Evolutionary conservation across 2,888 invertebrate species (phyloP).

Genomic region (Agrochola circellaris): DNA sequence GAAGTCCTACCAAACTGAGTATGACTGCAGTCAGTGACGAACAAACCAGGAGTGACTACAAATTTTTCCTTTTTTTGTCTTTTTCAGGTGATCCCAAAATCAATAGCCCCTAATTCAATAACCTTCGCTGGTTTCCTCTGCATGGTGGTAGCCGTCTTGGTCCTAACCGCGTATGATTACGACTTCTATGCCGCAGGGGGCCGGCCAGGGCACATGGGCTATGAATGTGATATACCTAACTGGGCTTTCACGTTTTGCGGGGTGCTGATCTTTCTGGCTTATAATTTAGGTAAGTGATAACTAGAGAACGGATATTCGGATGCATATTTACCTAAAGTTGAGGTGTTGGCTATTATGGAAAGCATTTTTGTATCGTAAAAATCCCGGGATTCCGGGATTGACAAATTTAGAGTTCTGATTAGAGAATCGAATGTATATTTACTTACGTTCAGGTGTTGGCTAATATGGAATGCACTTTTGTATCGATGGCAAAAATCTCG

Average conservation of each 20-base stretch:
- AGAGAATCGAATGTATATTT: no score
- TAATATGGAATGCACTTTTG: no score
- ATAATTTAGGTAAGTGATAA: slow-evolving; percentile 95
- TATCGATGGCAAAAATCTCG: no score
- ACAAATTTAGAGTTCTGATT: no score
- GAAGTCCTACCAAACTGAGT: background rate
- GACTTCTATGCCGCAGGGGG: slow-evolving; percentile 91
- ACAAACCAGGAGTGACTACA: background rate
- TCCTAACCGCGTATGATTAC: slow-evolving; percentile 96
- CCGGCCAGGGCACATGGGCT: slow-evolving; percentile 66
- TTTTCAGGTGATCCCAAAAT: slow-evolving; percentile 96
- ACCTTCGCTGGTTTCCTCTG: slow-evolving; percentile 98
- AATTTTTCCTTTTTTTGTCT: slow-evolving; percentile 43
- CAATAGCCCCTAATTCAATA: slow-evolving; percentile 98
- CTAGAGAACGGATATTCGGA: no score
- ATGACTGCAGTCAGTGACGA: background rate
- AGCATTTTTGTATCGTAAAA: no score
- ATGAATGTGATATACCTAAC: slow-evolving; percentile 91
- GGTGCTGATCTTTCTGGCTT: slow-evolving; percentile 97
- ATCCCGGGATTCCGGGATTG: no score
- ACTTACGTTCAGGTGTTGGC: no score
- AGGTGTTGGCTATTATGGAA: no score
- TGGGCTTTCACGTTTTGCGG: slow-evolving; percentile 96
- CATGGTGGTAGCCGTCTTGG: slow-evolving; percentile 94
- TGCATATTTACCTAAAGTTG: no score